These are phyloP conservation scores for Drosophila merina DNA, from an alignment of 2,888 invertebrate species.

Conservation along the genomic window DNA sequence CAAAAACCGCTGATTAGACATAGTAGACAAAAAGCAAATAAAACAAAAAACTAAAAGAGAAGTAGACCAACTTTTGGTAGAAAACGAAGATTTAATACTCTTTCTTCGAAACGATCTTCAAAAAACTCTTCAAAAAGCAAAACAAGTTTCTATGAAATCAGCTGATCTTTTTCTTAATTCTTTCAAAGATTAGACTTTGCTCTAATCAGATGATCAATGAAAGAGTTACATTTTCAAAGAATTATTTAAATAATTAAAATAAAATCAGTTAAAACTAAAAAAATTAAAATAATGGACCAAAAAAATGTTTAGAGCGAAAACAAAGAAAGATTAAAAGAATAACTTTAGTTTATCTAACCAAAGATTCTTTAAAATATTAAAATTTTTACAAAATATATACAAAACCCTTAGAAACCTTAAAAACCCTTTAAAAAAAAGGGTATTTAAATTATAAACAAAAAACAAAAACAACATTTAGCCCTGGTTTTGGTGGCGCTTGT, in stretches of 20 bases:
- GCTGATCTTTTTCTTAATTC: neutral
- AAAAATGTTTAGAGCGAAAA: neutral
- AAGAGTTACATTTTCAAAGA: neutral
- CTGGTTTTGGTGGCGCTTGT: conserved; percentile 19
- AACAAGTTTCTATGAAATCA: neutral
- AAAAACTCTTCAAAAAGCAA: neutral
- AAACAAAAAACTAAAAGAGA: neutral
- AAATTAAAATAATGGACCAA: neutral
- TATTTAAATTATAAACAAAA: neutral
- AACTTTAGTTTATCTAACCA: neutral
- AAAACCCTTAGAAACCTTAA: neutral
- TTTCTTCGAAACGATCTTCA: too few relatives aligned
- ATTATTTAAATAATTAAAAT: too few relatives aligned
- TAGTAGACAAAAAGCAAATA: neutral
- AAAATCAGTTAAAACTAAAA: neutral
- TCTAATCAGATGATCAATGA: neutral
- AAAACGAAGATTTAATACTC: neutral
- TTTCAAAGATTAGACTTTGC: neutral
- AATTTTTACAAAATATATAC: too few relatives aligned
- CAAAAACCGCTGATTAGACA: conserved; percentile 24
- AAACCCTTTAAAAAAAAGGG: neutral
- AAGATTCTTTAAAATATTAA: neutral
- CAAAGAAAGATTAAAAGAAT: neutral
- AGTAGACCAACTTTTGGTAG: conserved; percentile 10
- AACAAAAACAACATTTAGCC: neutral